These are phyloP conservation scores for Pterocles gutturalis DNA, from an alignment of 2,113 vertebrate species.

Conservation along the genomic window DNA sequence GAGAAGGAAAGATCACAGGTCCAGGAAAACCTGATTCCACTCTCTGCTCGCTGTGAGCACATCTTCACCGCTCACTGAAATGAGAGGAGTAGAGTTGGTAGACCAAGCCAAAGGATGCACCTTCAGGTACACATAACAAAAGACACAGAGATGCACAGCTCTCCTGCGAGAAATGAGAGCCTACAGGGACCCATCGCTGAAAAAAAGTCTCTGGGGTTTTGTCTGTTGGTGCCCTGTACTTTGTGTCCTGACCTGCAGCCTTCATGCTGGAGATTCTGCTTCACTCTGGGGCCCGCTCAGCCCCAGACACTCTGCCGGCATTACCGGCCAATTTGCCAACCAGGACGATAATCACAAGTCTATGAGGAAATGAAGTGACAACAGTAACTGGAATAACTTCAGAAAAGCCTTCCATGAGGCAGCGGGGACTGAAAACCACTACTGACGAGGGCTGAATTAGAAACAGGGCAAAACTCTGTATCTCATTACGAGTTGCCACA, in stretches of 20 bases:
- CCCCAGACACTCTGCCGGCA: rapidly evolving
- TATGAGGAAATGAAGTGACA: neutral
- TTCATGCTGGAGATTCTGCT: neutral
- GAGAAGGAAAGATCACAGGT: neutral
- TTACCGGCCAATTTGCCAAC: neutral
- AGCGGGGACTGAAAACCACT: neutral
- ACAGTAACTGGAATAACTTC: neutral
- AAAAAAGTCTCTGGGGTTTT: neutral
- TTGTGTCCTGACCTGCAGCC: neutral
- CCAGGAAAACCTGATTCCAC: neutral
- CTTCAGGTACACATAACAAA: rapidly evolving
- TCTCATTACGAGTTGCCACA: neutral
- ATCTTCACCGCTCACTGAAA: neutral
- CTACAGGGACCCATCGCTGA: neutral
- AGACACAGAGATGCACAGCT: neutral
- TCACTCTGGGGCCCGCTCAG: neutral
- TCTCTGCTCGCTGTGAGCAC: neutral
- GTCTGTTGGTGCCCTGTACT: neutral
- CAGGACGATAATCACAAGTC: neutral
- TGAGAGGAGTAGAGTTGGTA: neutral
- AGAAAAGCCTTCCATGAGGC: neutral
- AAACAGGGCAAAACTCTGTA: neutral
- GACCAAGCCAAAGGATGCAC: neutral
- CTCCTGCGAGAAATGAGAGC: neutral
- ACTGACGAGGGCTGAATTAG: neutral